Evolutionary conservation across 64 coral and sea anemone species (phyloP).

Genomic region (Catalaphyllia jardinei): DNA sequence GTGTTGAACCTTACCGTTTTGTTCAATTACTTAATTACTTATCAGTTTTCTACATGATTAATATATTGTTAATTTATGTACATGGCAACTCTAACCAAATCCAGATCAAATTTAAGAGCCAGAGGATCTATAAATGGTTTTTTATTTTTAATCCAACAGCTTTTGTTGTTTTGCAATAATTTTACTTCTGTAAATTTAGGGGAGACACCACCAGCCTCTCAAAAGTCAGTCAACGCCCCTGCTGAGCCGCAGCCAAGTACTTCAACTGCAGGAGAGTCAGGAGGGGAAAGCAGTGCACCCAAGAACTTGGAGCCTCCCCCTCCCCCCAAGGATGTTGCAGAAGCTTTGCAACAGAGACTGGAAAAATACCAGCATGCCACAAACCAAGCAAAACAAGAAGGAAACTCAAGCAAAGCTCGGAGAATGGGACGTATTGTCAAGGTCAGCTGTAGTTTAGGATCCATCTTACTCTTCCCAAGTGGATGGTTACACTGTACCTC

Average conservation of each 20-base stretch:
- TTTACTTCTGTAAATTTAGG: background rate
- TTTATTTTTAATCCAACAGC: too few species aligned
- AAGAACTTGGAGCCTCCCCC: conserved; percentile 66
- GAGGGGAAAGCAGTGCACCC: conserved; percentile 15
- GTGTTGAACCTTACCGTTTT: too few species aligned
- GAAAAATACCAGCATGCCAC: conserved; percentile 77
- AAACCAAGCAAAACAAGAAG: conserved; percentile 86
- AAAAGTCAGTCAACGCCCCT: conserved; percentile 32
- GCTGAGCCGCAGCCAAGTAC: conserved; percentile 23
- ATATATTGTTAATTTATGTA: too few species aligned
- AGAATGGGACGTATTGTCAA: conserved; percentile 96
- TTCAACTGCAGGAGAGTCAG: conserved; percentile 18
- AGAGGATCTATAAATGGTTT: too few species aligned
- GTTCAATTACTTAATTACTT: too few species aligned
- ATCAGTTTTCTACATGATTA: too few species aligned
- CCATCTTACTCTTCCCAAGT: too few species aligned
- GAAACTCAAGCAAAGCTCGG: conserved; percentile 83
- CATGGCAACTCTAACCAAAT: too few species aligned
- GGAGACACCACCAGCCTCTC: background rate
- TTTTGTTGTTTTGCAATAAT: too few species aligned
- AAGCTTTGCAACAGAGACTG: conserved; percentile 90
- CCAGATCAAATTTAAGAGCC: too few species aligned
- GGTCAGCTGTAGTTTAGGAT: conserved; percentile 26
- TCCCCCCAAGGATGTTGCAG: conserved; percentile 78
- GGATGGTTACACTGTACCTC: too few species aligned